Percentiles rank a stretch among this genome's conserved stretches.
Evolutionary conservation across 2,888 invertebrate species (phyloP).

Genomic region (Hermaeophaga mercurialis): DNA sequence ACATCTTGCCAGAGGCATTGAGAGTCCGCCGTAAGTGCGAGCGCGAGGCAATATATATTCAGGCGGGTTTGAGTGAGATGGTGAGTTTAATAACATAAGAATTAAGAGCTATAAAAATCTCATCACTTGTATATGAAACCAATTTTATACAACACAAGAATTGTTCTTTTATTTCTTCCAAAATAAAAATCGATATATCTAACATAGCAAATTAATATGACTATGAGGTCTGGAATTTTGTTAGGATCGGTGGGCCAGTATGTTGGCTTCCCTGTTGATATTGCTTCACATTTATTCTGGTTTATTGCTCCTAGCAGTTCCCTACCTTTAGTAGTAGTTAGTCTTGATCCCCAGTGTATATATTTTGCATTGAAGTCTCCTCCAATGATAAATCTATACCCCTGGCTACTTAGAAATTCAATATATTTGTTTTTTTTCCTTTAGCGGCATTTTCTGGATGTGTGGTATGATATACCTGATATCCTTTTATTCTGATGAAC

Average conservation of each 20-base stretch:
- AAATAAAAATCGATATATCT: too few relatives aligned
- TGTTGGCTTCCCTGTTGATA: constrained; percentile 24
- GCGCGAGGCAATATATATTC: too few relatives aligned
- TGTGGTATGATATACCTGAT: constrained; percentile 32
- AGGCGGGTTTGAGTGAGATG: too few relatives aligned
- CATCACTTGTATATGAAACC: too few relatives aligned
- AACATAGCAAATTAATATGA: too few relatives aligned
- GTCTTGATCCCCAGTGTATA: constrained; percentile 19
- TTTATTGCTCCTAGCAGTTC: constrained; percentile 9
- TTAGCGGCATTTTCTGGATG: constrained; percentile 35
- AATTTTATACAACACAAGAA: too few relatives aligned
- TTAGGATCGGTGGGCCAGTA: constrained; percentile 21
- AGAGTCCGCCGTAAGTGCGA: too few relatives aligned
- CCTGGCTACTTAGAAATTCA: constrained; percentile 10
- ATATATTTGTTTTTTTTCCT: constrained; percentile 27
- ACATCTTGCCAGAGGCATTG: too few relatives aligned
- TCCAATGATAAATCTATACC: neutral
- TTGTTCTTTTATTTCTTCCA: too few relatives aligned
- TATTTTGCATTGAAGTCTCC: constrained; percentile 15
- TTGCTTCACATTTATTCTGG: constrained; percentile 1
- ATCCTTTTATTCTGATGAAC: constrained; percentile 33
- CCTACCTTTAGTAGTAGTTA: constrained; percentile 18
- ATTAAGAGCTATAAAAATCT: too few relatives aligned
- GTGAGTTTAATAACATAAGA: too few relatives aligned
- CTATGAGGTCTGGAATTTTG: constrained; percentile 27